These are phyloP conservation scores for Pelosia muscerda DNA, from an alignment of 2,888 invertebrate genomes.

Conservation along the genomic window DNA sequence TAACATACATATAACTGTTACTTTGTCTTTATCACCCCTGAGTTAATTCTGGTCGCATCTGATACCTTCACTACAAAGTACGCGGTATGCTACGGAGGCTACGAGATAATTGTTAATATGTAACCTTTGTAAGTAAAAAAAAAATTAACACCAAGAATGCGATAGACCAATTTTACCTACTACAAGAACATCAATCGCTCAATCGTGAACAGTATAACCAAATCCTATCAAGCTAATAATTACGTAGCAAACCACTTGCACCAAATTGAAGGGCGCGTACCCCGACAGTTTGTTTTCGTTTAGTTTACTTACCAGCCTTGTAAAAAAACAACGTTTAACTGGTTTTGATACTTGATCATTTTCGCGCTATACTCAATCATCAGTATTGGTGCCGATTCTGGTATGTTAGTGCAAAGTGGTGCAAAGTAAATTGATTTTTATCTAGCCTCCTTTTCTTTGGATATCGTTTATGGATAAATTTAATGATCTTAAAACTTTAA, in stretches of 20 bases:
- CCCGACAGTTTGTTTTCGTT: slow-evolving; percentile 69
- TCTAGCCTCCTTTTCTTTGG: not conserved
- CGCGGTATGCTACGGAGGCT: too few relatives aligned
- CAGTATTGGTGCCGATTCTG: slow-evolving; percentile 11
- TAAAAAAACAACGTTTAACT: slow-evolving; percentile 35
- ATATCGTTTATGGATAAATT: too few relatives aligned
- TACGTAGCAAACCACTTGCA: slow-evolving; percentile 59
- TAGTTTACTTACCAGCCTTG: slow-evolving; percentile 38
- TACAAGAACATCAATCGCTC: not conserved
- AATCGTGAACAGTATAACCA: slow-evolving; percentile 31
- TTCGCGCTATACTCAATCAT: slow-evolving; percentile 45
- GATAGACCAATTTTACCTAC: not conserved
- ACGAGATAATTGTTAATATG: too few relatives aligned
- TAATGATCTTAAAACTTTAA: too few relatives aligned
- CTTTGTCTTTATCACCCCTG: too few relatives aligned
- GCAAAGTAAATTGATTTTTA: not conserved
- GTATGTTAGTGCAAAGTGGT: not conserved
- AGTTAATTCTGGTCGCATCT: too few relatives aligned
- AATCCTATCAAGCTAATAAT: slow-evolving; percentile 59
- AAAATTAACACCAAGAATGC: not conserved
- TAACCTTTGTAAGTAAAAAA: too few relatives aligned
- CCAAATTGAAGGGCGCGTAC: slow-evolving; percentile 65
- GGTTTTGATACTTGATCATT: slow-evolving; percentile 37
- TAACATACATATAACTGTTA: too few relatives aligned
- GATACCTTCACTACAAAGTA: too few relatives aligned